These are phyloP conservation scores for Percina caprodes DNA, from an alignment of 2,113 vertebrate species.

Conservation along the genomic window DNA sequence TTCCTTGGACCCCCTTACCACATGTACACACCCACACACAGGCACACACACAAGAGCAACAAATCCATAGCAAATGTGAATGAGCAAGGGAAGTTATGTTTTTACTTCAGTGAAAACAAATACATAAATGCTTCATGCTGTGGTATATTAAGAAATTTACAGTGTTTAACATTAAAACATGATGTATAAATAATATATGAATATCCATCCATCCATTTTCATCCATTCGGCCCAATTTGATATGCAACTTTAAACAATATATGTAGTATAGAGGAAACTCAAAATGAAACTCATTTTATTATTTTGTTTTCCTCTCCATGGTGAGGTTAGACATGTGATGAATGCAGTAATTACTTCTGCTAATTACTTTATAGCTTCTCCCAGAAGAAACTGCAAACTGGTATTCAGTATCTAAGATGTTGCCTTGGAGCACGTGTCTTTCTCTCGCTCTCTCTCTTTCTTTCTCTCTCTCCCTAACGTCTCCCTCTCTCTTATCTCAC, in stretches of 20 bases:
- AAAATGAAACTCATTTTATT: slow-evolving; percentile 33
- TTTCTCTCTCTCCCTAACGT: not conserved
- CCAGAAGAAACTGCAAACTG: not conserved
- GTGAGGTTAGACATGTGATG: slow-evolving; percentile 12
- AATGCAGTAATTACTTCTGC: not conserved
- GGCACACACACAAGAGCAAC: not conserved
- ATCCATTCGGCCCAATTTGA: too few species aligned
- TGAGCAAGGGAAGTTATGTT: not conserved
- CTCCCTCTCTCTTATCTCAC: slow-evolving; percentile 11
- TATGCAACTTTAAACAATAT: too few species aligned
- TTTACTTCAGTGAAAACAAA: not conserved
- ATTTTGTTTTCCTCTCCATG: slow-evolving; percentile 15
- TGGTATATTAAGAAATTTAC: not conserved
- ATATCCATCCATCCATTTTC: too few species aligned
- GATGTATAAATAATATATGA: too few species aligned
- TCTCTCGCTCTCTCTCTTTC: not conserved
- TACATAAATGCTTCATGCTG: not conserved
- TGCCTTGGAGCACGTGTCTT: slow-evolving; percentile 31
- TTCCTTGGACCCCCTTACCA: slow-evolving; percentile 43
- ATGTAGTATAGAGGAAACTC: slow-evolving; percentile 6
- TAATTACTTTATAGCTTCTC: slow-evolving; percentile 24
- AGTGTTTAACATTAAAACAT: not conserved
- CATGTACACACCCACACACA: not conserved
- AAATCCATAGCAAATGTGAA: not conserved
- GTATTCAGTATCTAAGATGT: not conserved